These are phyloP conservation scores for Acanthurus lineatus DNA, from an alignment of 2,797 vertebrate genomes.

Conservation along the genomic window DNA sequence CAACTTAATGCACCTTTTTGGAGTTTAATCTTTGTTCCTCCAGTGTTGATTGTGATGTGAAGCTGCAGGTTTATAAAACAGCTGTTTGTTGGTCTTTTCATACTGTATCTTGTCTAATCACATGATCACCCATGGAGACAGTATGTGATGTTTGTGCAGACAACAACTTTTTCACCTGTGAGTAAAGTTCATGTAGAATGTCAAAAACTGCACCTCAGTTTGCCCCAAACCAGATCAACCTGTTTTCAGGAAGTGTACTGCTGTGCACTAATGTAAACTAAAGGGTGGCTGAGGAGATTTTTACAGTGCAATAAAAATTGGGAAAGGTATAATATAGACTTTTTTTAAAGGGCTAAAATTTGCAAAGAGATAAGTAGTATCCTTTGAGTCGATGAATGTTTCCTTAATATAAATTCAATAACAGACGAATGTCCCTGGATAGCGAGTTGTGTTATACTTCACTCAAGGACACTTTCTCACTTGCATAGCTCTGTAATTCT, in stretches of 20 bases:
- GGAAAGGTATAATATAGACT: neutral
- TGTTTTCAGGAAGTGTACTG: neutral
- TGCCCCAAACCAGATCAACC: no score
- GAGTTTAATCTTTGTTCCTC: no score
- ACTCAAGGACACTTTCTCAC: conserved; percentile 17
- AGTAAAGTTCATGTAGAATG: neutral
- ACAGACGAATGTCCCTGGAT: conserved; percentile 19
- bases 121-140: neutral
- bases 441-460: conserved; percentile 11
- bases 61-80: neutral
- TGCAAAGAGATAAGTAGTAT: neutral
- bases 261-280: neutral
- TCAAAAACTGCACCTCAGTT: no score
- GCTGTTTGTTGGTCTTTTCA: neutral
- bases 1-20: no score
- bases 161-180: neutral
- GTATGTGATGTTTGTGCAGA: neutral
- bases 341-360: conserved; percentile 3
- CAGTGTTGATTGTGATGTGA: neutral
- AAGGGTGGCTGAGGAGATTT: neutral
- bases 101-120: neutral
- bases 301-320: neutral
- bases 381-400: conserved; percentile 6
- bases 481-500: conserved; percentile 15
- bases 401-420: conserved; percentile 10